These are phyloP conservation scores for Desoria tigrina DNA, from an alignment of 2,888 invertebrate genomes.

Conservation along the genomic window DNA sequence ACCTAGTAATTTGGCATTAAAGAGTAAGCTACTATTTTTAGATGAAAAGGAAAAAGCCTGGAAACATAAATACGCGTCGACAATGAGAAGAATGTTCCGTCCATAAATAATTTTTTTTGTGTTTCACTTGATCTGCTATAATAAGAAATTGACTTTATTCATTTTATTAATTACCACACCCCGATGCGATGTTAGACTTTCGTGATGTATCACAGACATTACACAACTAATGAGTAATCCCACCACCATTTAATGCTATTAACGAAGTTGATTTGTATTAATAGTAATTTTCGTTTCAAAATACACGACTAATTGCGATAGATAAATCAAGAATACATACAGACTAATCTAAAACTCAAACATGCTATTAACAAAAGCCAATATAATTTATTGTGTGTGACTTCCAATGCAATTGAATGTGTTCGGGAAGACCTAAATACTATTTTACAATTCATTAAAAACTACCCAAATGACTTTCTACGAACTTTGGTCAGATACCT, in stretches of 20 bases:
- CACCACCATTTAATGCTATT: too few species aligned
- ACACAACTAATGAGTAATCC: constrained; percentile 8
- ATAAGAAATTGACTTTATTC: constrained; percentile 7
- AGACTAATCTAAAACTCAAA: too few species aligned
- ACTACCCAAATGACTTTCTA: too few species aligned
- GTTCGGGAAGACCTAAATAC: too few species aligned
- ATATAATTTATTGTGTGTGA: too few species aligned
- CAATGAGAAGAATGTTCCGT: constrained; percentile 61
- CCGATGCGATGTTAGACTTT: background rate
- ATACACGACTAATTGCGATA: background rate
- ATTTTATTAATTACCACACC: constrained; percentile 21
- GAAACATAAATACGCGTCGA: constrained; percentile 64
- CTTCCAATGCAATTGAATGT: too few species aligned
- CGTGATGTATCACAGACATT: constrained; percentile 28
- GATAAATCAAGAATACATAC: constrained; percentile 2
- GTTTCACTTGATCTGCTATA: background rate
- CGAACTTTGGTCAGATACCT: too few species aligned
- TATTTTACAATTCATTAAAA: too few species aligned
- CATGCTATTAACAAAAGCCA: too few species aligned
- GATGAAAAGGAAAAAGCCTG: constrained; percentile 64
- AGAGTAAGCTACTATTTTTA: constrained; percentile 63
- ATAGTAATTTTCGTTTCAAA: background rate
- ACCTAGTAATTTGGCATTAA: constrained; percentile 67
- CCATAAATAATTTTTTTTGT: constrained; percentile 3
- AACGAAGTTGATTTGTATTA: background rate